Percentiles rank a stretch among this genome's conserved stretches.
These are phyloP conservation scores for Molanna angustata DNA, from an alignment of 2,888 invertebrate genomes.

Conservation along the genomic window DNA sequence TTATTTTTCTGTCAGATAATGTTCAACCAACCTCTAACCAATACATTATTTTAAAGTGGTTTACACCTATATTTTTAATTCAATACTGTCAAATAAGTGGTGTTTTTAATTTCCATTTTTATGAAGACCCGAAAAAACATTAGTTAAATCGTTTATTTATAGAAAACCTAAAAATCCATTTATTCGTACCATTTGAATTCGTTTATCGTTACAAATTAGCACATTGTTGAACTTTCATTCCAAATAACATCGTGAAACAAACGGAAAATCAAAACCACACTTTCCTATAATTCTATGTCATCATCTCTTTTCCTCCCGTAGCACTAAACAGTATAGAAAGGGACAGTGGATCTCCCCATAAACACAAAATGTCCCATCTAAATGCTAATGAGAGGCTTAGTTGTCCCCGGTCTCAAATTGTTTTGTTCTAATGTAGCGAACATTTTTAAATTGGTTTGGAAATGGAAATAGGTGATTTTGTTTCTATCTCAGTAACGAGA, in stretches of 20 bases:
- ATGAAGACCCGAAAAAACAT: no score
- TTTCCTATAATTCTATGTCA: slow-evolving; percentile 5
- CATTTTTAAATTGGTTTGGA: slow-evolving; percentile 22
- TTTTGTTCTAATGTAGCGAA: slow-evolving; percentile 15
- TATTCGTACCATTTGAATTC: no score
- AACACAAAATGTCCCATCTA: slow-evolving; percentile 23
- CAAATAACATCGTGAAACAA: not conserved
- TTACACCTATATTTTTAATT: no score
- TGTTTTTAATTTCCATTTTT: no score
- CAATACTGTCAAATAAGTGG: no score
- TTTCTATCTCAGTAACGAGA: slow-evolving; percentile 17
- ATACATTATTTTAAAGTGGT: no score
- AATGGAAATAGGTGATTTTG: slow-evolving; percentile 10
- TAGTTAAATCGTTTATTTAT: not conserved
- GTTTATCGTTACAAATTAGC: not conserved
- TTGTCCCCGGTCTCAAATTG: slow-evolving; percentile 18
- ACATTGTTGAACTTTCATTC: slow-evolving; percentile 8
- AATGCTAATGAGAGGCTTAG: slow-evolving; percentile 23
- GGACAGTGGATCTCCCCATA: slow-evolving; percentile 7
- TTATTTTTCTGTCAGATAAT: no score
- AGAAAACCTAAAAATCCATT: no score
- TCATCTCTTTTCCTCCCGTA: slow-evolving; percentile 2
- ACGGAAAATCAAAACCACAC: slow-evolving; percentile 7
- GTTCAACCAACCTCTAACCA: no score
- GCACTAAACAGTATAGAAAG: not conserved